These are phyloP conservation scores for Odontamblyopus lacepedii DNA, from an alignment of 2,797 vertebrate species.

Conservation along the genomic window DNA sequence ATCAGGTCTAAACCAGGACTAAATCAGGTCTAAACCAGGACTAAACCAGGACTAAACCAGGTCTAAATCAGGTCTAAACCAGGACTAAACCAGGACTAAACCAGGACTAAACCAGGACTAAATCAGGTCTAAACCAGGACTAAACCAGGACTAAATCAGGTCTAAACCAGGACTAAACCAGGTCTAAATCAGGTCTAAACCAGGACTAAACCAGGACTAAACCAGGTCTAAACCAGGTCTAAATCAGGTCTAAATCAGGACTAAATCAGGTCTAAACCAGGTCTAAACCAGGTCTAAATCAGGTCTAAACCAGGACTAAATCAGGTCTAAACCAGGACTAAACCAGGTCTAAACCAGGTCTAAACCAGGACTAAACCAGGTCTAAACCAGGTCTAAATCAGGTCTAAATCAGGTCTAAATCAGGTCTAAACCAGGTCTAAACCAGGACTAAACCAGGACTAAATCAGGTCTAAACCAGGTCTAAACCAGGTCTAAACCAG, in stretches of 20 bases:
- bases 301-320: not conserved
- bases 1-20: not conserved
- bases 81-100: not conserved
- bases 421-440: too few species aligned
- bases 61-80: not conserved
- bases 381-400: too few species aligned
- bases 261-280: not conserved
- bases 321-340: not conserved
- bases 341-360: too few species aligned
- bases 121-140: not conserved
- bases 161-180: not conserved
- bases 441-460: too few species aligned
- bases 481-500: too few species aligned
- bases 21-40: not conserved
- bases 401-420: too few species aligned
- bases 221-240: not conserved
- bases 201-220: not conserved
- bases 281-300: not conserved
- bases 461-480: too few species aligned
- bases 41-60: not conserved
- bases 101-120: not conserved
- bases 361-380: too few species aligned
- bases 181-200: too few species aligned
- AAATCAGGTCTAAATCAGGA: not conserved
- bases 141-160: not conserved